phyloP scores from a whole-genome alignment of 2,888 invertebrate species.

The Cryptophagus acutangulus region DNA sequence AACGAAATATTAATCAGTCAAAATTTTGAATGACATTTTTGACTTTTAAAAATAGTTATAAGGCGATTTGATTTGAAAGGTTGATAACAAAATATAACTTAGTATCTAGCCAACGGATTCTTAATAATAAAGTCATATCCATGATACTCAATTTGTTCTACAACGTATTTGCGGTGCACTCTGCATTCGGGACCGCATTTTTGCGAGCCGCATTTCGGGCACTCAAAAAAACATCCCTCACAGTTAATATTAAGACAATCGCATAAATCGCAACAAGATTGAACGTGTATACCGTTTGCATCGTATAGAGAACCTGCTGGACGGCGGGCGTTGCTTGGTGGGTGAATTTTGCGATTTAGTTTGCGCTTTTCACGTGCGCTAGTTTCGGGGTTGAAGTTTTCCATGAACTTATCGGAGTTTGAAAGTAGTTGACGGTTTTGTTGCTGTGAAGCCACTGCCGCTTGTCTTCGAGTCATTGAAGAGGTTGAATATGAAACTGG shows the following conservation, averaged over 20 bases:
- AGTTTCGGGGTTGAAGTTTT: constrained; percentile 73
- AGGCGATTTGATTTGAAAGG: too few species aligned
- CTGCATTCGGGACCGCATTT: constrained; percentile 83
- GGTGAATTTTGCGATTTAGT: constrained; percentile 59
- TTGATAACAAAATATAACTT: too few species aligned
- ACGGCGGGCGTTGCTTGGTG: constrained; percentile 50
- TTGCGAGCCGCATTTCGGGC: constrained; percentile 64
- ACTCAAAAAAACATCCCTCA: constrained; percentile 80
- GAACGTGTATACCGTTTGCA: constrained; percentile 61
- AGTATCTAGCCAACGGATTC: constrained; percentile 53
- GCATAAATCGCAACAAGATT: constrained; percentile 68
- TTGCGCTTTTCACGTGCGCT: constrained; percentile 75
- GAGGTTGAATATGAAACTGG: too few species aligned
- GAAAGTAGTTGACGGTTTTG: neutral
- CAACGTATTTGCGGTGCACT: constrained; percentile 69
- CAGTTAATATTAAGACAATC: constrained; percentile 78
- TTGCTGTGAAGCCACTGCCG: too few species aligned
- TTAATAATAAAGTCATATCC: constrained; percentile 65
- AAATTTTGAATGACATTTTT: too few species aligned
- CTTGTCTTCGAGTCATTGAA: too few species aligned
- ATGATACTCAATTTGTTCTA: constrained; percentile 73
- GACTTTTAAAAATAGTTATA: too few species aligned
- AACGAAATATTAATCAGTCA: too few species aligned
- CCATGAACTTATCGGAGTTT: constrained; percentile 31
- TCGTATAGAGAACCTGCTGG: constrained; percentile 60